Conservation (phyloP, 2,113 vertebrate species). For the Grallaria varia region DNA sequence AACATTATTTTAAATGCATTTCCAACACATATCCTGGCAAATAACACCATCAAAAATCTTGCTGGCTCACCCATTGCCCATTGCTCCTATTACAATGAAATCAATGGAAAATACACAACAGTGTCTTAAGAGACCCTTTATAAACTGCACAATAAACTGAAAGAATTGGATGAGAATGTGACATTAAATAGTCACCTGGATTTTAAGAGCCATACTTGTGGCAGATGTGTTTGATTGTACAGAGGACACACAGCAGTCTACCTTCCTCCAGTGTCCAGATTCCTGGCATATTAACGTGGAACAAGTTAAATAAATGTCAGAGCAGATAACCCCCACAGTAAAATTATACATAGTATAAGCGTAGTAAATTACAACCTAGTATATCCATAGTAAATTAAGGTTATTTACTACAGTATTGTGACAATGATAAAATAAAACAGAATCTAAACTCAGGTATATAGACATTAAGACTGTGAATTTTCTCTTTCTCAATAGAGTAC, state of each 20-base stretch:
- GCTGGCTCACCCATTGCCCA: background rate
- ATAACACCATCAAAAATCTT: background rate
- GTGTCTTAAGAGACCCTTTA: background rate
- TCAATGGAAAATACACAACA: background rate
- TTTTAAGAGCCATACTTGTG: background rate
- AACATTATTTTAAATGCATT: background rate
- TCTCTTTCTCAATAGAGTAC: background rate
- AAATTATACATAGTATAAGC: background rate
- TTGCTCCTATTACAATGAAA: background rate
- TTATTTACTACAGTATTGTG: background rate
- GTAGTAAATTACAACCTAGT: background rate
- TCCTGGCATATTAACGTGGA: background rate
- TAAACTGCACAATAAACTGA: background rate
- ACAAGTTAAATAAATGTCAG: background rate
- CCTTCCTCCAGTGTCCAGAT: background rate
- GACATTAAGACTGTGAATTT: background rate
- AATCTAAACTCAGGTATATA: background rate
- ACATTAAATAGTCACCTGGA: background rate
- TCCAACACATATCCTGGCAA: background rate
- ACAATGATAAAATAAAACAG: background rate
- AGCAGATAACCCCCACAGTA: background rate
- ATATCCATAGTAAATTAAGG: background rate
- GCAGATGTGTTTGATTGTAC: background rate
- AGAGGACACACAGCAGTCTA: background rate
- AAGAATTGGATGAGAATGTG: background rate